Base-by-base conservation (phyloP, 2,888 invertebrate genomes). In the Eupeodes latifasciatus region DNA sequence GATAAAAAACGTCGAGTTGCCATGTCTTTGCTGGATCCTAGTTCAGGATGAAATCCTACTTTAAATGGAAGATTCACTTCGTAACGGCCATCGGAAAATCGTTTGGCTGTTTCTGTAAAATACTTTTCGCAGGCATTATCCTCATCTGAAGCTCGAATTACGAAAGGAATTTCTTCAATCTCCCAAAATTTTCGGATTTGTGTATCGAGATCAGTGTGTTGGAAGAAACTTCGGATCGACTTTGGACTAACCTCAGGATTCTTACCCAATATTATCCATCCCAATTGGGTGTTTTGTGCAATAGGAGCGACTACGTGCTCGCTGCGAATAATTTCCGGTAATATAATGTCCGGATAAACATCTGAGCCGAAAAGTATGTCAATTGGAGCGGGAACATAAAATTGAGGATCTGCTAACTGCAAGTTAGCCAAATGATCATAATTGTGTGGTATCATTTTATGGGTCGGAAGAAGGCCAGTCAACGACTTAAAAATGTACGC, bases 131-230 rank as follows among this genome's bases (percentile, higher is more conserved):
- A 47, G 11, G 67, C 19, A 14, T 14, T 49, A 6, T 49, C 47
- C 19, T 67, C 67, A 9, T 67, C n/a, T 5, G 51, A 51, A 14
- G 5, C 27, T 27, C 10, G 19, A 5, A 14, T 67, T 11, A 19
- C 9, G 67, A 51, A 67, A 19, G 67, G 67, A 67, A 2, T 19
- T 34, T 67, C 49, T 34, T 67, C 67, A 14, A 67, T 67, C 34
- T 67, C 67, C 49, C 67, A 67, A 51, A 61, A 61, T 36, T 36
- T 61, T 14, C 36, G 14, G 36, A 61, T 9, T 61, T 36, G 9
- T 14, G 19, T 51, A 44, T 40, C 64, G 16, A 64, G 14, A 14
- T 40, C n/a, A n/a, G 9, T 44, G 9, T 36, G 7, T 7, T 40
- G 64, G 14, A 64, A 12, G 44, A 64, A 64, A n/a, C 64, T 14